Evolutionary conservation across 2,113 vertebrate species (phyloP).

Genomic region (Canis aureus): DNA sequence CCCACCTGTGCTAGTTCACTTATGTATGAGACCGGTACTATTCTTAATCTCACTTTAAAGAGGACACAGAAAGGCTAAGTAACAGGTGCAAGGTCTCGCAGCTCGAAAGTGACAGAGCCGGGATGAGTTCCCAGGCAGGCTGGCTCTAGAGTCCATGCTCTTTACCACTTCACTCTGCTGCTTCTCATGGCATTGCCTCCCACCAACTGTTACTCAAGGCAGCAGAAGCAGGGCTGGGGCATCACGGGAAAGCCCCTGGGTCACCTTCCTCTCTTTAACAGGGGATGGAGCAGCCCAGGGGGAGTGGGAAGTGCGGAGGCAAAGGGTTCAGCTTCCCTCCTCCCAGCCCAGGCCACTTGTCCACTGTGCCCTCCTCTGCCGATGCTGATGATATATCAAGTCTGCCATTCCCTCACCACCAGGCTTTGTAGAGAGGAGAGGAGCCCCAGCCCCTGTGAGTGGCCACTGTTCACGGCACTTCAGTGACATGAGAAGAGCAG

Average conservation of each 20-base stretch:
- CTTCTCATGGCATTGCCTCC: background rate
- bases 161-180: too few relatives aligned
- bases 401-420: fast-evolving
- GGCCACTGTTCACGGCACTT: background rate
- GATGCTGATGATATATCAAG: background rate
- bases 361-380: fast-evolving
- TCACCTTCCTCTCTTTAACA: background rate
- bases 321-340: background rate
- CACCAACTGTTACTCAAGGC: background rate
- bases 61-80: background rate
- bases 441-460: background rate
- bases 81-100: background rate
- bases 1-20: background rate
- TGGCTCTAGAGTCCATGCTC: background rate
- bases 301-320: background rate
- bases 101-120: background rate
- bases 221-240: background rate
- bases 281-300: background rate
- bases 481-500: background rate
- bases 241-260: background rate
- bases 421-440: background rate
- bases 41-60: background rate
- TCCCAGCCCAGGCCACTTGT: background rate
- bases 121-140: background rate
- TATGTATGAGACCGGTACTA: background rate